Base-by-base conservation (phyloP, 2,888 invertebrate genomes). In the Sesia apiformis region DNA sequence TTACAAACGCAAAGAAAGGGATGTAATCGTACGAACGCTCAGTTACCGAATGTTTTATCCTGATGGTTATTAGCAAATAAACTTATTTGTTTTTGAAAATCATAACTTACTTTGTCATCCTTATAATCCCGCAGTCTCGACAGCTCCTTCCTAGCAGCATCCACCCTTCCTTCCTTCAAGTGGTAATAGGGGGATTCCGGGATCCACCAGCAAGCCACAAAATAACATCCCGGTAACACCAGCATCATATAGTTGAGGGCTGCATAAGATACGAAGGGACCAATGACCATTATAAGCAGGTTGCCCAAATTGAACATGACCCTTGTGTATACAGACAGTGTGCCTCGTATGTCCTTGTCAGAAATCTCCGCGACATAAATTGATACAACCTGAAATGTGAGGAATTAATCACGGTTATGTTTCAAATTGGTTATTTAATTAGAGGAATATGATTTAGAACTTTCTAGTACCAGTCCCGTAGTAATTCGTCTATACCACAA, bases 161-260 rank as follows among this genome's bases (percentile, higher is more conserved):
- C 78, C 1, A 84, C 74, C n/a, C 80, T 75, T 1, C 86, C 84
- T 55, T 81, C 84, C 70, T 90, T 92, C 42, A 93, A 66, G 46
- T 91, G 74, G 62, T 80, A 92, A 63, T 92, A 91, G 0, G 92
- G 92, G 0, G 91, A 91, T 63, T 92, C 92, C 0, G 92, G 92
- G 67, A 92, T 90, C 77, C 90, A 90, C 56, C 79, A 72, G 60
- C 91, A 91, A 0, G 76, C 79, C 0, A 74, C 42, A 52, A 91
- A 86, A 63, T 89, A 91, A 2, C 78, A 59, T 0, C 87, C 55
- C 0, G 91, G 91, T 4, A 91, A 59, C 0, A 76, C 59, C 5
- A 88, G 60, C 4, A 91, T 74, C 56, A 84, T 69, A 54, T 83
- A 86, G 77, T 91, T 72, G 61, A 86, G 50, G 56, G 80, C 62